Conservation (phyloP, 2,888 invertebrate species). For the Meiosimyza decipiens region DNA sequence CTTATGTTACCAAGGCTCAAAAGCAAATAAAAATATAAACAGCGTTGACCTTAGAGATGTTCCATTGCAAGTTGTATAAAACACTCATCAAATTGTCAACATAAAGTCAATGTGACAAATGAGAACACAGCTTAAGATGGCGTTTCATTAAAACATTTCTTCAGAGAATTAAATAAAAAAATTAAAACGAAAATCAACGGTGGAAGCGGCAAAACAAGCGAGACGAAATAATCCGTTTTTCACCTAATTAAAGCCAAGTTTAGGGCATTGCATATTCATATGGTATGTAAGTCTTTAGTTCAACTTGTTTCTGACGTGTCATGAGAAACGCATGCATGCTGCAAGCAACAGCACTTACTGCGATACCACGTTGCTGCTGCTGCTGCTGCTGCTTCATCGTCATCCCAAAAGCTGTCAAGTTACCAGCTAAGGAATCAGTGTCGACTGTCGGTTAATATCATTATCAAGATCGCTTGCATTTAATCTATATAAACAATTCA, state of each 20-base stretch:
- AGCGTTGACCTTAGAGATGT: no score
- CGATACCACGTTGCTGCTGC: neutral
- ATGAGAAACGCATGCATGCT: neutral
- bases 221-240: conserved; percentile 43
- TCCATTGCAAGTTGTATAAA: no score
- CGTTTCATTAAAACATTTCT: neutral
- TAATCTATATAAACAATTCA: conserved; percentile 63
- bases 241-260: conserved; percentile 51
- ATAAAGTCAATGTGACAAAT: conserved; percentile 8
- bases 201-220: neutral
- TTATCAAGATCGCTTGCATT: conserved; percentile 65
- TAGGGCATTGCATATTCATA: conserved; percentile 35
- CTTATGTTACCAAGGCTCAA: no score
- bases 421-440: conserved; percentile 50
- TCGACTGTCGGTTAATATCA: conserved; percentile 59
- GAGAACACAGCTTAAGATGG: conserved; percentile 6
- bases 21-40: no score
- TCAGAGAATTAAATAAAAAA: conserved; percentile 1
- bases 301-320: no score
- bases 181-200: neutral
- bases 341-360: neutral
- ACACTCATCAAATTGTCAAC: conserved; percentile 2
- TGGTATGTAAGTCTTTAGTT: no score
- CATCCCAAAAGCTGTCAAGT: conserved; percentile 59
- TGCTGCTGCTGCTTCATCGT: neutral